Evolutionary conservation across 2,888 invertebrate species (phyloP).

Genomic region (Athripsodes cinereus): DNA sequence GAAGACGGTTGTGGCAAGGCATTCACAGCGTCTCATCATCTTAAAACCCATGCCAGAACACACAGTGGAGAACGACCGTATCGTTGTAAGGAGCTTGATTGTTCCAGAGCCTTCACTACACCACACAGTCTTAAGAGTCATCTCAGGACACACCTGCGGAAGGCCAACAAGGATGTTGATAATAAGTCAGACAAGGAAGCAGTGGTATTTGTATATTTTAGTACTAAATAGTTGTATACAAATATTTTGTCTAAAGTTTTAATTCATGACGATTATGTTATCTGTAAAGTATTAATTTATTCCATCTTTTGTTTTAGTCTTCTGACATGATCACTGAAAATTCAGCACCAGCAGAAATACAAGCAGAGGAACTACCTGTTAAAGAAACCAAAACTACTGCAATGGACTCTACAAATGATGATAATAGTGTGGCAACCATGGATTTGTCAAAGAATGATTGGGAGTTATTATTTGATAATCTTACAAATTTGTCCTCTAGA

Average conservation of each 20-base stretch:
- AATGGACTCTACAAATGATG: background rate
- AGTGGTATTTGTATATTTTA: too few species aligned
- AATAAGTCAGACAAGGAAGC: background rate
- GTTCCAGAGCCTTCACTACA: slow-evolving; percentile 74
- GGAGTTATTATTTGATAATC: slow-evolving; percentile 23
- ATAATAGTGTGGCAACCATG: slow-evolving; percentile 13
- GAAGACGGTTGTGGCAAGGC: slow-evolving; percentile 84
- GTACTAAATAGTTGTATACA: too few species aligned
- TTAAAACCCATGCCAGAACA: slow-evolving; percentile 84
- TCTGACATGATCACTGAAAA: background rate
- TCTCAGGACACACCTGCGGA: slow-evolving; percentile 61
- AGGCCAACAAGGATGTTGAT: background rate
- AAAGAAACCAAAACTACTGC: too few species aligned
- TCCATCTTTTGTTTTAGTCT: background rate
- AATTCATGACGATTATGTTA: too few species aligned
- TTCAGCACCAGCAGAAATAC: background rate
- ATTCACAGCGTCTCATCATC: slow-evolving; percentile 89
- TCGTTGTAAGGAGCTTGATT: slow-evolving; percentile 61
- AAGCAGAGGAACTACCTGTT: background rate
- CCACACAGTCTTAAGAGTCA: slow-evolving; percentile 80
- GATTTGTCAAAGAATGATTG: slow-evolving; percentile 26
- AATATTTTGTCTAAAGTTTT: too few species aligned
- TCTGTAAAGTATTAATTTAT: too few species aligned
- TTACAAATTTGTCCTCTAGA: slow-evolving; percentile 14
- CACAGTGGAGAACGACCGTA: slow-evolving; percentile 80